Percentiles rank a stretch among this genome's conserved stretches.
Conservation (phyloP, 2,888 invertebrate species). For the Dicycla oo region DNA sequence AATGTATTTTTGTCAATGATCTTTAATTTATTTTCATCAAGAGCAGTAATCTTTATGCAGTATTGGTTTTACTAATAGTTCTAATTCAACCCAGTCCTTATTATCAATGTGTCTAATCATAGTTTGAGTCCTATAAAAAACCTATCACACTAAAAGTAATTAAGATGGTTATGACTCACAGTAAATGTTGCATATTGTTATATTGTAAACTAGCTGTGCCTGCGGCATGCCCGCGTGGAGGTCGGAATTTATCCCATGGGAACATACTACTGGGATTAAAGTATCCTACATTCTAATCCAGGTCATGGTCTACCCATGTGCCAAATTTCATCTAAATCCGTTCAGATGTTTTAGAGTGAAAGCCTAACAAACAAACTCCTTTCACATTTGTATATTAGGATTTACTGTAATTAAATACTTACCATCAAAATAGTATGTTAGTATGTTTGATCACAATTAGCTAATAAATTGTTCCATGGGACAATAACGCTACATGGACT, state of each 20-base stretch:
- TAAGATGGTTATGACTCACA: conserved; percentile 21
- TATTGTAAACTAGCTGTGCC: too few relatives aligned
- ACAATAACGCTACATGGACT: too few relatives aligned
- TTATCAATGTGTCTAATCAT: not conserved
- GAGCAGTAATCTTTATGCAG: not conserved
- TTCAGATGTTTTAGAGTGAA: too few relatives aligned
- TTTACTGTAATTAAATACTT: not conserved
- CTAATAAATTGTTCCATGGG: not conserved
- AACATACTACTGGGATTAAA: too few relatives aligned
- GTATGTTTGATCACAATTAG: not conserved
- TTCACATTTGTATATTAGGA: too few relatives aligned
- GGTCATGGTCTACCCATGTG: too few relatives aligned
- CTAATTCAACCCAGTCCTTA: not conserved
- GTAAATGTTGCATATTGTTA: not conserved
- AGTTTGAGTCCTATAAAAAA: not conserved
- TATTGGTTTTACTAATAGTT: not conserved
- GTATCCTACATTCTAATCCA: too few relatives aligned
- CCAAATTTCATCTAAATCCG: too few relatives aligned
- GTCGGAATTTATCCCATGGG: too few relatives aligned
- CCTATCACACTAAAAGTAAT: not conserved
- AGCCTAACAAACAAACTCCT: too few relatives aligned
- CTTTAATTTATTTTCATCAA: not conserved
- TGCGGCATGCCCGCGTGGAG: too few relatives aligned
- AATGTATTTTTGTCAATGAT: conserved; percentile 19
- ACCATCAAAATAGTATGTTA: not conserved